Evolutionary conservation across 2,888 invertebrate species (phyloP).

Genomic region (Iphiclides podalirius): DNA sequence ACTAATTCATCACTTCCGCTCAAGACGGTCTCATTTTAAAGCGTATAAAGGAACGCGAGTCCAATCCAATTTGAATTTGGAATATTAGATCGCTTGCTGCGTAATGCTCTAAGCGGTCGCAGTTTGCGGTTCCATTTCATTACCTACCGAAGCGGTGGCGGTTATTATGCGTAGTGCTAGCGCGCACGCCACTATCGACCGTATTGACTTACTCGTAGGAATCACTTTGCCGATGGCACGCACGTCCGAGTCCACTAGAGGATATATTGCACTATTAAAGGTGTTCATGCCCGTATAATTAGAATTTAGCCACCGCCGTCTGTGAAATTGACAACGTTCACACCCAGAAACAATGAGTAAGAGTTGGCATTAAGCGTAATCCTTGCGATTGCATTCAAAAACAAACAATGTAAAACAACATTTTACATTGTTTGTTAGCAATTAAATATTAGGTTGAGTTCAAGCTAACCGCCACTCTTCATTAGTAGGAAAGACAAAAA

Average conservation of each 20-base stretch:
- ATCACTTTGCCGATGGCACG: neutral
- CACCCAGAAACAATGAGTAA: too few species aligned
- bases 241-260: neutral
- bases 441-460: too few species aligned
- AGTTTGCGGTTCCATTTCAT: conserved; percentile 33
- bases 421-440: too few species aligned
- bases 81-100: conserved; percentile 30
- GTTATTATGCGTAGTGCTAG: conserved; percentile 18
- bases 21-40: too few species aligned
- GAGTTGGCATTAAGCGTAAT: too few species aligned
- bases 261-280: conserved; percentile 5
- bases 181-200: conserved; percentile 7
- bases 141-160: conserved; percentile 17
- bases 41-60: too few species aligned
- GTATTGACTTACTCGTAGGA: neutral
- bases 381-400: too few species aligned
- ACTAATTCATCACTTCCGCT: too few species aligned
- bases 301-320: neutral
- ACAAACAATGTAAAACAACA: too few species aligned
- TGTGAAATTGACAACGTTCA: conserved; percentile 3
- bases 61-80: conserved; percentile 15
- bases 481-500: too few species aligned
- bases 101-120: conserved; percentile 30
- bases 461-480: too few species aligned
- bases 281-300: conserved; percentile 10